A percentile compares a stretch with the other conserved stretches of the same genome.
Conservation (phyloP, 2,888 invertebrate genomes). For the Cantharis rufa region DNA sequence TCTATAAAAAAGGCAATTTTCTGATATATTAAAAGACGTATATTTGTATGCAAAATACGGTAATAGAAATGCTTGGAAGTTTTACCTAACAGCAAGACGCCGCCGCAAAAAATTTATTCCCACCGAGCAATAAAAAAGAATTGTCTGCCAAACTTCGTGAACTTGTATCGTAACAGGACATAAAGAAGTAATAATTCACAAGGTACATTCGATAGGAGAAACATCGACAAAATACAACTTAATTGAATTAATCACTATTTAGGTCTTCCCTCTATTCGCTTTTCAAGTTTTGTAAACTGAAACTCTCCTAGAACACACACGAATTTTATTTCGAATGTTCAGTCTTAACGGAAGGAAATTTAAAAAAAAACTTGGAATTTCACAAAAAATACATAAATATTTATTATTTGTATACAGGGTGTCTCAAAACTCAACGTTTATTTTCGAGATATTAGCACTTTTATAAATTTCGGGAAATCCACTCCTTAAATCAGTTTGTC, state of each 20-base stretch:
- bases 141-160: not conserved
- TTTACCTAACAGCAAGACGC: not conserved
- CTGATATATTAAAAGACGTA: not conserved
- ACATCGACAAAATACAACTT: not conserved
- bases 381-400: too few relatives aligned
- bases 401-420: too few relatives aligned
- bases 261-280: not conserved
- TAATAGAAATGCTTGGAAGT: not conserved
- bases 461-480: too few relatives aligned
- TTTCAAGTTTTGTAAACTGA: not conserved
- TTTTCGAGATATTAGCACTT: too few relatives aligned
- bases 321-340: not conserved
- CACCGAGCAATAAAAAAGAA: not conserved
- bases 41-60: not conserved
- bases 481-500: too few relatives aligned
- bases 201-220: not conserved
- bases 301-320: not conserved
- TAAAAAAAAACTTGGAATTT: too few relatives aligned
- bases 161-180: not conserved
- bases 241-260: not conserved
- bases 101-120: not conserved
- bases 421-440: too few relatives aligned
- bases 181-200: not conserved
- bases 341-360: not conserved
- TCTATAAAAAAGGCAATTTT: not conserved